Conservation (phyloP, 2,797 vertebrate species). For the Petrocephalus schoutedeni region DNA sequence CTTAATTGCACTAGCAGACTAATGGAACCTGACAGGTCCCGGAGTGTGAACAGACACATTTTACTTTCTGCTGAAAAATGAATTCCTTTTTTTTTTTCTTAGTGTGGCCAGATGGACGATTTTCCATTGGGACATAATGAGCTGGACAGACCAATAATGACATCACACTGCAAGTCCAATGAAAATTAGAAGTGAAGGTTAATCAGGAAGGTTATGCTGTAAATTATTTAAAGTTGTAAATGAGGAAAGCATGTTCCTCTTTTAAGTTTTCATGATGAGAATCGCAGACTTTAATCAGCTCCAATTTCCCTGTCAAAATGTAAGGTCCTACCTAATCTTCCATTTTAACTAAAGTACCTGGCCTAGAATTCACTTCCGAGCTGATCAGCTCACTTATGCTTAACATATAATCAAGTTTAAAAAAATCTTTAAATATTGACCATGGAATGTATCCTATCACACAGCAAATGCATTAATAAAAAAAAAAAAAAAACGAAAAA, state of each 20-base stretch:
- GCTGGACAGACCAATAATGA: neutral
- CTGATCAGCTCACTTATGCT: neutral
- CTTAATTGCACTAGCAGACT: neutral
- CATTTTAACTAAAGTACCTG: neutral
- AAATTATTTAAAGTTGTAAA: conserved; percentile 12
- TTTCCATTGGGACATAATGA: conserved; percentile 7
- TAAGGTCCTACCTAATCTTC: neutral
- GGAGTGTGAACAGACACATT: neutral
- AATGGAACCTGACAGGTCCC: neutral
- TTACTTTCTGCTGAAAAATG: neutral
- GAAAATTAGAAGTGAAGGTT: conserved; percentile 14
- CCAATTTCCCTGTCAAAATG: neutral
- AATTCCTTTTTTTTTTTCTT: neutral
- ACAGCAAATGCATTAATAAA: neutral
- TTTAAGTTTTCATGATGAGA: conserved; percentile 1
- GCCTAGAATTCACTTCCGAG: neutral
- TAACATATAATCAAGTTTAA: neutral
- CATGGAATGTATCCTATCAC: neutral
- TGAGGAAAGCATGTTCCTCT: neutral
- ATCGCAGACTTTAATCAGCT: neutral
- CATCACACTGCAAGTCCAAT: neutral
- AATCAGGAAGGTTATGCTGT: neutral
- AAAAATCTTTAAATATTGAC: neutral
- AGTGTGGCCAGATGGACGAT: neutral
- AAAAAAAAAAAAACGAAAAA: too few species aligned